phyloP scores from a whole-genome alignment of 2,888 invertebrate genomes.

The Cephonodes hylas region DNA sequence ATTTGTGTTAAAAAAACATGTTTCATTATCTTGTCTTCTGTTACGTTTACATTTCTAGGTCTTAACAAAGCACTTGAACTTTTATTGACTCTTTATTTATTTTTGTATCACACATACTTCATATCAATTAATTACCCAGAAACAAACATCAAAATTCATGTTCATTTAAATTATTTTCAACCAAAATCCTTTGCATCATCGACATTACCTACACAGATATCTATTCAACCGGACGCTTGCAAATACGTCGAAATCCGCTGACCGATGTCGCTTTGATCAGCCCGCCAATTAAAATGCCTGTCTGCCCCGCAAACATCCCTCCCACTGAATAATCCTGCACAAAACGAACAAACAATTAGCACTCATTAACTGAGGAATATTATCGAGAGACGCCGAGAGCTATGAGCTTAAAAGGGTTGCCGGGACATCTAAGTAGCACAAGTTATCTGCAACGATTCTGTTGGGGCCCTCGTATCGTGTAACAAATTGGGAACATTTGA shows the following conservation, averaged over 20 bases:
- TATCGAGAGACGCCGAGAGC: neutral
- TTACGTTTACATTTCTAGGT: no score
- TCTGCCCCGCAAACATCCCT: conserved; percentile 16
- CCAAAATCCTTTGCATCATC: neutral
- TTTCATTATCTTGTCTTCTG: no score
- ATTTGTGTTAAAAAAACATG: no score
- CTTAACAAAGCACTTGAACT: no score
- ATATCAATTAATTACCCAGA: neutral
- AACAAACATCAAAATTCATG: neutral
- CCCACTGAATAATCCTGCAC: conserved; percentile 18
- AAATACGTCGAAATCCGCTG: conserved; percentile 15
- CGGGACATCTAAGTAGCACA: neutral
- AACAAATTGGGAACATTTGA: conserved; percentile 4
- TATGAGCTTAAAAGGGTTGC: neutral
- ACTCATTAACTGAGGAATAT: conserved; percentile 18
- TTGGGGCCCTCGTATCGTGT: neutral
- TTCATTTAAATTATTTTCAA: neutral
- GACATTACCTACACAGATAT: neutral
- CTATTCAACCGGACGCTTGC: neutral
- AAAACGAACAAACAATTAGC: conserved; percentile 21
- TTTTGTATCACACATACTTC: no score
- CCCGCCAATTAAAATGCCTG: conserved; percentile 38
- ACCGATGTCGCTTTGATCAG: conserved; percentile 27
- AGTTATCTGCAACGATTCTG: neutral
- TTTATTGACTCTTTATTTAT: no score